A percentile compares a stretch with the other conserved stretches of the same genome.
phyloP scores from a whole-genome alignment of 2,113 vertebrate species.

The Tringa solitaria region DNA sequence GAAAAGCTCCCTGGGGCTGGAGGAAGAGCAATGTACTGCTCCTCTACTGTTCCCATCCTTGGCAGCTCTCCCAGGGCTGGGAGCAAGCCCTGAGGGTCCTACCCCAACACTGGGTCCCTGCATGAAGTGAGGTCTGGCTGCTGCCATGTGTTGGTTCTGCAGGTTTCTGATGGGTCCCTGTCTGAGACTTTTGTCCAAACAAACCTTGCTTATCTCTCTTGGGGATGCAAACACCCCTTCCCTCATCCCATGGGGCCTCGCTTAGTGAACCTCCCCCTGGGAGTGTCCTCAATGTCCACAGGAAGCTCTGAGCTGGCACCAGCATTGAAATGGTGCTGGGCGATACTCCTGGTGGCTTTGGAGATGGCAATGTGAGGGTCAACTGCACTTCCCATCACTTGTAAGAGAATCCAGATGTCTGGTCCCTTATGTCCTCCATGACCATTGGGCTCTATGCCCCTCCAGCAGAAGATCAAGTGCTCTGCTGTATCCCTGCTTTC shows the following conservation, averaged over 20 bases:
- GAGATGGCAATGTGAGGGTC: neutral
- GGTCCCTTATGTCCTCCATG: neutral
- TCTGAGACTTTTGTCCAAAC: neutral
- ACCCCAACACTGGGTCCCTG: neutral
- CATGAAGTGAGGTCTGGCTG: neutral
- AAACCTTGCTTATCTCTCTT: neutral
- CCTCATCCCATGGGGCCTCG: neutral
- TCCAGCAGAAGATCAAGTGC: neutral
- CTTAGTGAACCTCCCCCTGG: accelerated
- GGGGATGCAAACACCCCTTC: neutral
- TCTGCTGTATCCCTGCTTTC: neutral
- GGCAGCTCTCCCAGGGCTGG: neutral
- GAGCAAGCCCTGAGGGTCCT: neutral
- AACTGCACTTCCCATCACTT: neutral
- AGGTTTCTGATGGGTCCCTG: neutral
- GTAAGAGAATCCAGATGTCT: neutral
- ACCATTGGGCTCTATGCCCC: neutral
- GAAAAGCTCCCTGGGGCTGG: neutral
- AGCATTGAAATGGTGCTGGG: neutral
- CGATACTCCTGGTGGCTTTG: neutral
- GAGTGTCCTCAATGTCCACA: neutral
- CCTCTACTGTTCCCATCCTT: neutral
- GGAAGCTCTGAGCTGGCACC: neutral
- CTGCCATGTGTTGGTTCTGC: neutral
- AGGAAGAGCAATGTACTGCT: neutral